Conservation (phyloP, 2,888 invertebrate genomes). For the Polydrusus pterygomalis region DNA sequence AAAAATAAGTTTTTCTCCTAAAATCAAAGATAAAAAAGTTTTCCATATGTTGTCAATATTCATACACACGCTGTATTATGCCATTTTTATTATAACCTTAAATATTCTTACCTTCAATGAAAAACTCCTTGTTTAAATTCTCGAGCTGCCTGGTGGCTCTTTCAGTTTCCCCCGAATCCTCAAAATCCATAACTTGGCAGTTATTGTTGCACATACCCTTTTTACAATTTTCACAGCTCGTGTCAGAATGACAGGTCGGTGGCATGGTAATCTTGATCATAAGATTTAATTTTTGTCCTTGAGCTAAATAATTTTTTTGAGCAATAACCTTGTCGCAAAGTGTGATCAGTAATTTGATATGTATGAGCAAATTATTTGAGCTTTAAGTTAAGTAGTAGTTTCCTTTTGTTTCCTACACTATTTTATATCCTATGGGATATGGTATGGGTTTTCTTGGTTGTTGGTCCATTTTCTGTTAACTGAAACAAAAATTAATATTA, state of each 20-base stretch:
- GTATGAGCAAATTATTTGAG: conserved; percentile 16
- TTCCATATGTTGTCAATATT: too few relatives aligned
- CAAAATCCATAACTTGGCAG: conserved; percentile 54
- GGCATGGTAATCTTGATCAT: conserved; percentile 33
- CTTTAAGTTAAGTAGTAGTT: background rate
- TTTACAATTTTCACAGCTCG: conserved; percentile 39
- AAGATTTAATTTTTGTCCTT: background rate
- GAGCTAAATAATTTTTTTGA: conserved; percentile 54
- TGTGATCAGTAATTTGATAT: background rate
- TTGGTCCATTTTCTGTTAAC: background rate
- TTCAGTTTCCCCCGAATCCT: conserved; percentile 57
- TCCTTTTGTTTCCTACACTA: conserved; percentile 3
- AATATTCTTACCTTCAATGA: conserved; percentile 44
- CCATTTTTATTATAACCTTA: too few relatives aligned
- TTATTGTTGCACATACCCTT: conserved; percentile 45
- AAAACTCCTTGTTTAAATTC: conserved; percentile 59
- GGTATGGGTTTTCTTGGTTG: conserved; percentile 1
- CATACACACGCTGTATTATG: too few relatives aligned
- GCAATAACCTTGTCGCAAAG: conserved; percentile 30
- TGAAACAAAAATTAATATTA: conserved; percentile 4
- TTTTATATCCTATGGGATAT: conserved; percentile 11
- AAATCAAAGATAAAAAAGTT: too few relatives aligned
- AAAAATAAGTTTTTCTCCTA: too few relatives aligned
- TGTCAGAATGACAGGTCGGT: conserved; percentile 39
- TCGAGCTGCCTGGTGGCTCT: conserved; percentile 61